Evolutionary conservation across 2,797 vertebrate genomes (phyloP).

Genomic region (Hippocampus kuda): DNA sequence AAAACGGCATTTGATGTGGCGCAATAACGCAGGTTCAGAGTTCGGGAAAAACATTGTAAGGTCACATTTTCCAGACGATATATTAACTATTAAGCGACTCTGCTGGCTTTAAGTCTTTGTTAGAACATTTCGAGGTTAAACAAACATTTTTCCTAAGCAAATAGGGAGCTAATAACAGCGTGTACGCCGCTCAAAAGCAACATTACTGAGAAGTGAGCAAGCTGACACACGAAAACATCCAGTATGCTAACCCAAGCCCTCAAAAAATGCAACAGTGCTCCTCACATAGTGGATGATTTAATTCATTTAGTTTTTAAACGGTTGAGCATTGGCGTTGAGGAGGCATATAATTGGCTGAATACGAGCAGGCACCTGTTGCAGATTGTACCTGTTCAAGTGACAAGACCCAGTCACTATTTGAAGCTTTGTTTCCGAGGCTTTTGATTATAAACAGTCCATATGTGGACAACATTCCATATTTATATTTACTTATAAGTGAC

Average conservation of each 20-base stretch:
- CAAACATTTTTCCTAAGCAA: constrained; percentile 1
- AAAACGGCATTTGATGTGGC: background rate
- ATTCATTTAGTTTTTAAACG: background rate
- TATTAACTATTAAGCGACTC: background rate
- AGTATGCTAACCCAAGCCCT: background rate
- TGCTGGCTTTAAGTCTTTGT: background rate
- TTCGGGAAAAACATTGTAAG: background rate
- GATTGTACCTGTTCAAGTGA: background rate
- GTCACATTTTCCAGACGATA: background rate
- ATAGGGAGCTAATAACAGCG: background rate
- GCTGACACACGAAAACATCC: background rate
- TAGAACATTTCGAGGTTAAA: background rate
- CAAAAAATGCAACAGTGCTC: background rate
- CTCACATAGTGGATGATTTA: background rate
- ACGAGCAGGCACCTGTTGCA: constrained; percentile 29
- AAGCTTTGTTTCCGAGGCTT: background rate
- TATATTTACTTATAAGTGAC: background rate
- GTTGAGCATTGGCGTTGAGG: background rate
- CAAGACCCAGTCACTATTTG: no score
- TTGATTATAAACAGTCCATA: no score
- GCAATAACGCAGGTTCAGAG: background rate
- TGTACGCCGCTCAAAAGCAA: background rate
- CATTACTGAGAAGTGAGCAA: background rate
- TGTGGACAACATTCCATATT: background rate
- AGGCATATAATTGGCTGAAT: background rate